A percentile compares a stretch with the other conserved stretches of the same genome.
These are phyloP conservation scores for Microcebus griseorufus DNA, from an alignment of 2,113 vertebrate genomes.

Conservation along the genomic window DNA sequence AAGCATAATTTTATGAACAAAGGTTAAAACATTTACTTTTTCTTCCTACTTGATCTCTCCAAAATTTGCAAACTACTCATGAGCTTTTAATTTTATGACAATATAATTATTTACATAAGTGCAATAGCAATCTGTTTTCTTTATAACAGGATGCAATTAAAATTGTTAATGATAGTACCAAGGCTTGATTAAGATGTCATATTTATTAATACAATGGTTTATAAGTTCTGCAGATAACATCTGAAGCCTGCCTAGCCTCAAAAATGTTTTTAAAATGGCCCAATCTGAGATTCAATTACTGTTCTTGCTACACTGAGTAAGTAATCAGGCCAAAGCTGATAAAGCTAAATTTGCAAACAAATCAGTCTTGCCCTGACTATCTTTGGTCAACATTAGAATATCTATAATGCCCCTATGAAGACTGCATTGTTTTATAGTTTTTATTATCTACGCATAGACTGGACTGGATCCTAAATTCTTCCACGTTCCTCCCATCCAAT, in stretches of 20 bases:
- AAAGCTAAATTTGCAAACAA: background rate
- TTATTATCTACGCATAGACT: background rate
- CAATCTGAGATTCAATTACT: background rate
- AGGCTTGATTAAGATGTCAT: background rate
- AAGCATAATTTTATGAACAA: background rate
- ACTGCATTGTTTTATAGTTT: background rate
- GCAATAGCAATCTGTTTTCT: too few relatives aligned
- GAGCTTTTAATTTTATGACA: background rate
- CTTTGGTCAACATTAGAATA: background rate
- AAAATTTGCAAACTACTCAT: background rate
- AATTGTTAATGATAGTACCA: background rate
- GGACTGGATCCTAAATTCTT: background rate
- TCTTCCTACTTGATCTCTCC: background rate
- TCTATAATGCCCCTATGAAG: background rate
- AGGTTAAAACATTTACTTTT: background rate
- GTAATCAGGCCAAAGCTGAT: background rate
- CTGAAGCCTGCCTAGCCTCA: background rate
- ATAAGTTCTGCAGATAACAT: background rate
- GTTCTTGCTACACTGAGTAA: background rate
- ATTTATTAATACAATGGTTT: background rate
- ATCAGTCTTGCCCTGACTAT: background rate
- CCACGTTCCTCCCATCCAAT: background rate
- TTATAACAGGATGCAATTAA: background rate
- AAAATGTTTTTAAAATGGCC: background rate
- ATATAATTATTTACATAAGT: background rate